Evolutionary conservation across 2,113 vertebrate genomes (phyloP), one percentile per base, ranked within the genome.

Genomic region (Elaphurus davidianus): DNA sequence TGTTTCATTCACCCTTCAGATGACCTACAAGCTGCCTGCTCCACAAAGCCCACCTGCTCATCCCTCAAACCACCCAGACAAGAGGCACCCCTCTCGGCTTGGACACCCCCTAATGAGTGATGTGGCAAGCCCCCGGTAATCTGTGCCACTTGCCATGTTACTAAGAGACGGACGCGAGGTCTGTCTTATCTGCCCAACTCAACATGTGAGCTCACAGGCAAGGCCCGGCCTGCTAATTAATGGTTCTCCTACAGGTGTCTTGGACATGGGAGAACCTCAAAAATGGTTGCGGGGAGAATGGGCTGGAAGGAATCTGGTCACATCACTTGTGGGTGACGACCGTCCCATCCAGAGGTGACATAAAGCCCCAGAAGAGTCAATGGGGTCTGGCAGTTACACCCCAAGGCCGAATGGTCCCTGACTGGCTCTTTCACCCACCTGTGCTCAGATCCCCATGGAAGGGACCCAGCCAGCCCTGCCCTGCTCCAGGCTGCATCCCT

Each of bases 141-240:
- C 19, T 8, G 8, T 14, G 4, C 17, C 19, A 6, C 62, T 25
- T 16, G 28, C 74, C 28, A 50, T 33, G n/a, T 43, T 27, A 23
- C 47, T 21, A 17, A 67, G 55, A 67, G 23, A 57, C 3, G 12
- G 6, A 30, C 2, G 0, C 0, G 1, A 74, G 36, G 67, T 74
- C 2, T 4, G 19, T 7, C n/a, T 54, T 30, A 36, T 45, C 30
- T 54, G 86, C 43, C 54, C 16, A 21, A 5, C 19, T 15, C 47
- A 40, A 88, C 3, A 1, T 5, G 0, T 1, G n/a, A 17, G 59
- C 14, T 74, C 23, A 0, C 6, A 1, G 25, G 16, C 62, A 19
- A 45, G 15, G n/a, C 1, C 14, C 1, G 0, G 55, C 33, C 52
- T 12, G 33, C 3, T 14, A 16, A 33, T 23, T 0, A 27, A 7